phyloP scores from a whole-genome alignment of 2,888 invertebrate genomes.

The Strigamia crassipes region DNA sequence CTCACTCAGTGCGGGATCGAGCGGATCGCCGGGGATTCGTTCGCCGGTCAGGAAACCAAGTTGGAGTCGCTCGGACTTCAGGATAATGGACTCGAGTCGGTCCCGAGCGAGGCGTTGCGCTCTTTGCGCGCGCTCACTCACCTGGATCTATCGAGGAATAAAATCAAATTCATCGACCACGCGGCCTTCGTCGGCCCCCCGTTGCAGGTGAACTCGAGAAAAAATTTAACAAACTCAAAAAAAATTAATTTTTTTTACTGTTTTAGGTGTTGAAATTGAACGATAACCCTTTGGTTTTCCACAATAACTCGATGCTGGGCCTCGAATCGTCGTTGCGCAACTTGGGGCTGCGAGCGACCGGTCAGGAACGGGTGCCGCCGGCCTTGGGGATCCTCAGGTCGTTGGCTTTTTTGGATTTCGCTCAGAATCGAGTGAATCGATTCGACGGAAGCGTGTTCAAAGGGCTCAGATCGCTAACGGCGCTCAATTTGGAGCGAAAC shows the following conservation, averaged over 20 bases:
- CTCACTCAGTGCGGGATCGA: constrained; percentile 57
- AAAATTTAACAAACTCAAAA: no score
- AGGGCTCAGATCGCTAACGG: constrained; percentile 79
- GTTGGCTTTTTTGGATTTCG: constrained; percentile 84
- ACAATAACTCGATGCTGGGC: constrained; percentile 73
- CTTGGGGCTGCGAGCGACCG: constrained; percentile 84
- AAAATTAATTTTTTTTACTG: background rate
- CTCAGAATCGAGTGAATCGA: constrained; percentile 83
- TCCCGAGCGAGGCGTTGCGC: constrained; percentile 75
- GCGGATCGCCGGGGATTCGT: constrained; percentile 56
- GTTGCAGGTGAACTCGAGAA: background rate
- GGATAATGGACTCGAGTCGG: constrained; percentile 67
- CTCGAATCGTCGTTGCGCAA: constrained; percentile 82
- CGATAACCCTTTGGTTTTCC: constrained; percentile 81
- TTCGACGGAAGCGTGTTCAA: constrained; percentile 59
- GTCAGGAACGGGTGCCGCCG: constrained; percentile 77
- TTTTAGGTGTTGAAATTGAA: constrained; percentile 67
- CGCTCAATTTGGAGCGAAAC: constrained; percentile 85
- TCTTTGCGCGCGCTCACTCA: constrained; percentile 73
- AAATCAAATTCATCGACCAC: constrained; percentile 72
- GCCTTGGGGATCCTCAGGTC: constrained; percentile 76
- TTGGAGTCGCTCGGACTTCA: constrained; percentile 79
- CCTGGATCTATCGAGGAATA: constrained; percentile 82
- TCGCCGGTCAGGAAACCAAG: constrained; percentile 73
- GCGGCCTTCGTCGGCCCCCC: constrained; percentile 74